These are phyloP conservation scores for Drosophila kepulauana DNA, from an alignment of 1,140 invertebrate genomes.

Conservation along the genomic window DNA sequence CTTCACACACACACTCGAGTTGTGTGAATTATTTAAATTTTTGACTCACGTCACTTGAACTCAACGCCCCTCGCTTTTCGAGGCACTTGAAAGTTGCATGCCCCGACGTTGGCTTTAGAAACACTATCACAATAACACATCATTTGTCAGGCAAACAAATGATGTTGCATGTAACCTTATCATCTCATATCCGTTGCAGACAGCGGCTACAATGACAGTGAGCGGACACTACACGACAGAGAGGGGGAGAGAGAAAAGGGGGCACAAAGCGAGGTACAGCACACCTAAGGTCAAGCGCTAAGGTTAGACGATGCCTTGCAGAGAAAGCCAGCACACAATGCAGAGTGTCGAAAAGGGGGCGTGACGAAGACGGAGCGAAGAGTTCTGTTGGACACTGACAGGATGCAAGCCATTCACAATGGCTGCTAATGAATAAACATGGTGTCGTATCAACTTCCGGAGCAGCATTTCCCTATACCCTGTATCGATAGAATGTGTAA, in stretches of 20 bases:
- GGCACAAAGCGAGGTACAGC: not conserved
- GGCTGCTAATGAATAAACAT: slow-evolving; percentile 80
- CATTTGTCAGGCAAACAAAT: slow-evolving; percentile 82
- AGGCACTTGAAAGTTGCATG: slow-evolving; percentile 68
- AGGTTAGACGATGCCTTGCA: slow-evolving; percentile 46
- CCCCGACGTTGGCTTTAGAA: slow-evolving; percentile 50
- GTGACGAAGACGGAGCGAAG: slow-evolving; percentile 35
- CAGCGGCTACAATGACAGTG: slow-evolving; percentile 38
- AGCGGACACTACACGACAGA: slow-evolving; percentile 8
- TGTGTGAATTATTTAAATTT: slow-evolving; percentile 74
- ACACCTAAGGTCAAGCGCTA: slow-evolving; percentile 67
- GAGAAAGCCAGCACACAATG: slow-evolving; percentile 50
- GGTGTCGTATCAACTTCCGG: slow-evolving; percentile 68
- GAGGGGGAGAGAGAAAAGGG: not conserved
- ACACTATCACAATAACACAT: slow-evolving; percentile 80
- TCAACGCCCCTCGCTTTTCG: slow-evolving; percentile 35
- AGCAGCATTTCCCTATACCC: slow-evolving; percentile 18
- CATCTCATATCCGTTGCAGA: slow-evolving; percentile 80
- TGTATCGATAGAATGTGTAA: slow-evolving; percentile 17
- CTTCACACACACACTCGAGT: slow-evolving; percentile 10
- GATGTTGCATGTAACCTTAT: slow-evolving; percentile 83
- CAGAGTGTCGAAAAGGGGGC: slow-evolving; percentile 13
- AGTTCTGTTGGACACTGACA: slow-evolving; percentile 40
- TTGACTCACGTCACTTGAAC: slow-evolving; percentile 71
- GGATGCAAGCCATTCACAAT: slow-evolving; percentile 56